Conservation (phyloP, 2,888 invertebrate genomes). For the Lepidochitona cinerea region DNA sequence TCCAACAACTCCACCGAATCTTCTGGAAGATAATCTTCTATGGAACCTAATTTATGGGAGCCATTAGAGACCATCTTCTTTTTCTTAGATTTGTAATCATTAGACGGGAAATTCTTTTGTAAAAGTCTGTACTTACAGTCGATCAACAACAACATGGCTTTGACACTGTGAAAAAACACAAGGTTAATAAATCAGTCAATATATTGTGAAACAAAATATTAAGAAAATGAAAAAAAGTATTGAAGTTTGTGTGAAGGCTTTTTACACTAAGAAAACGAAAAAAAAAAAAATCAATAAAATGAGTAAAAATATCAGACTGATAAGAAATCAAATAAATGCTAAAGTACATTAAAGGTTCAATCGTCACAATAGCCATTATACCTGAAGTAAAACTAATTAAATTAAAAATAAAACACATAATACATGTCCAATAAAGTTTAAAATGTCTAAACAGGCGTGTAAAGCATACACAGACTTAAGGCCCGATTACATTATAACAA, state of each 20-base stretch:
- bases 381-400: no score
- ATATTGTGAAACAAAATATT: no score
- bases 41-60: neutral
- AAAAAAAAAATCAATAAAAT: neutral
- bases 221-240: no score
- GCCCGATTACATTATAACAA: no score
- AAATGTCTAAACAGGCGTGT: no score
- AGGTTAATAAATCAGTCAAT: neutral
- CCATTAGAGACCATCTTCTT: neutral
- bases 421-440: no score
- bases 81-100: slow-evolving; percentile 13
- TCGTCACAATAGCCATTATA: no score
- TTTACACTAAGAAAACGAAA: neutral
- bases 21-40: neutral
- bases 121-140: slow-evolving; percentile 71
- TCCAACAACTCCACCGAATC: neutral
- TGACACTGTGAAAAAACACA: slow-evolving; percentile 57
- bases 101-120: slow-evolving; percentile 44
- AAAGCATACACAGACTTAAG: no score
- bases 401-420: no score
- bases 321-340: no score
- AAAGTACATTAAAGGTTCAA: no score
- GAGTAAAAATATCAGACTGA: no score
- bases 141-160: slow-evolving; percentile 71
- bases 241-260: neutral